phyloP scores from a whole-genome alignment of 1,140 invertebrate species.

The Tetragonula clypearis region DNA sequence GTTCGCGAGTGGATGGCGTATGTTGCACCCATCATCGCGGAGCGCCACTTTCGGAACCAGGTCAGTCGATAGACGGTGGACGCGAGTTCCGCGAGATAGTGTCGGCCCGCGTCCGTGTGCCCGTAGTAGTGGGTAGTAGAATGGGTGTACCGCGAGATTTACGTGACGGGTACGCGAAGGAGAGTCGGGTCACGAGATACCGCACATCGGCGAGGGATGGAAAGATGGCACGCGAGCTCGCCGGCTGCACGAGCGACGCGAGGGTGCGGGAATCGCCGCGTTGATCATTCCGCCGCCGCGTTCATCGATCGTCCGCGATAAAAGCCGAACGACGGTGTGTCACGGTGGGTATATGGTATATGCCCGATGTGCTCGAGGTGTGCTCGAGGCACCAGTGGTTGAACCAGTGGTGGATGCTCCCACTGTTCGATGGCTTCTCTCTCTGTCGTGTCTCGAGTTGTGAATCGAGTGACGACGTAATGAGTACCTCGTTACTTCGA shows the following conservation, averaged over 20 bases:
- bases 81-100: constrained; percentile 17
- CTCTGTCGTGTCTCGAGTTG: background rate
- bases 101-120: constrained; percentile 18
- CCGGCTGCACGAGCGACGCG: background rate
- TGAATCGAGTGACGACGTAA: background rate
- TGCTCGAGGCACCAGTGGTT: background rate
- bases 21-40: background rate
- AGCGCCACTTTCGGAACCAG: constrained; percentile 61
- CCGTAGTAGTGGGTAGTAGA: background rate
- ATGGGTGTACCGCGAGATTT: background rate
- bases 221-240: constrained; percentile 19
- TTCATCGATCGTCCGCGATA: constrained; percentile 20
- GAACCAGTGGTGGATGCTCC: too few species aligned
- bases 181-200: background rate
- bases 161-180: background rate
- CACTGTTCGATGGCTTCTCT: background rate
- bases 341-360: background rate
- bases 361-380: background rate
- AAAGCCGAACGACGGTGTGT: background rate
- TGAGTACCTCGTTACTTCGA: background rate
- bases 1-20: background rate
- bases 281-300: constrained; percentile 1
- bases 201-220: background rate
- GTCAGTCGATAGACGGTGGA: constrained; percentile 71
- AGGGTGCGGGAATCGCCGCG: constrained; percentile 8